Conservation (phyloP, 2,797 vertebrate genomes). For the Xenops minutus region DNA sequence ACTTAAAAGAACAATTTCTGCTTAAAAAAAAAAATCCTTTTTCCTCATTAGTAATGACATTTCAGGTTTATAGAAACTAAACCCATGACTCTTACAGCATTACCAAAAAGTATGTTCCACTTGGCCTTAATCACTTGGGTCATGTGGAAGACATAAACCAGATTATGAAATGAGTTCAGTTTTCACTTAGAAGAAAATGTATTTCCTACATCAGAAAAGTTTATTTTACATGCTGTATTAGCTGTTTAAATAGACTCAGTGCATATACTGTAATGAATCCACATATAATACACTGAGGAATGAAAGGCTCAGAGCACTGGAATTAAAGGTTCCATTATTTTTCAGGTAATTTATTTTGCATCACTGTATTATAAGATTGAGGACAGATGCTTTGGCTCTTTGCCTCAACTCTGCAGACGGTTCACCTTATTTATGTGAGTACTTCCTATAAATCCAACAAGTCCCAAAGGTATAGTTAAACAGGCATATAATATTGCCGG, state of each 20-base stretch:
- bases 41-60: slow-evolving; percentile 27
- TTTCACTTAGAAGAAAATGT: slow-evolving; percentile 56
- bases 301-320: slow-evolving; percentile 62
- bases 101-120: slow-evolving; percentile 36
- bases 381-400: slow-evolving; percentile 65
- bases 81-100: not conserved
- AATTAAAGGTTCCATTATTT: slow-evolving; percentile 67
- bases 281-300: slow-evolving; percentile 57
- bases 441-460: slow-evolving; percentile 44
- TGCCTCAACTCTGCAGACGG: slow-evolving; percentile 43
- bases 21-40: slow-evolving; percentile 5
- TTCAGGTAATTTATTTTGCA: slow-evolving; percentile 67
- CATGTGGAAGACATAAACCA: slow-evolving; percentile 56
- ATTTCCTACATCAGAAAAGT: slow-evolving; percentile 60
- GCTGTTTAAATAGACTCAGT: slow-evolving; percentile 63
- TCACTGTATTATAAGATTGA: slow-evolving; percentile 57
- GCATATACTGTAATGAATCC: slow-evolving; percentile 68
- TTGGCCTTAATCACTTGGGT: slow-evolving; percentile 48
- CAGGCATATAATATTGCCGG: not conserved
- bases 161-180: slow-evolving; percentile 48
- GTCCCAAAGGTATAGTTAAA: slow-evolving; percentile 25
- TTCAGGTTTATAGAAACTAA: slow-evolving; percentile 17
- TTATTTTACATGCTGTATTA: slow-evolving; percentile 67
- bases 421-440: slow-evolving; percentile 53
- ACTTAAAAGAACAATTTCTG: not conserved